Conservation (phyloP, 2,797 vertebrate species). For the Cygnus olor region DNA sequence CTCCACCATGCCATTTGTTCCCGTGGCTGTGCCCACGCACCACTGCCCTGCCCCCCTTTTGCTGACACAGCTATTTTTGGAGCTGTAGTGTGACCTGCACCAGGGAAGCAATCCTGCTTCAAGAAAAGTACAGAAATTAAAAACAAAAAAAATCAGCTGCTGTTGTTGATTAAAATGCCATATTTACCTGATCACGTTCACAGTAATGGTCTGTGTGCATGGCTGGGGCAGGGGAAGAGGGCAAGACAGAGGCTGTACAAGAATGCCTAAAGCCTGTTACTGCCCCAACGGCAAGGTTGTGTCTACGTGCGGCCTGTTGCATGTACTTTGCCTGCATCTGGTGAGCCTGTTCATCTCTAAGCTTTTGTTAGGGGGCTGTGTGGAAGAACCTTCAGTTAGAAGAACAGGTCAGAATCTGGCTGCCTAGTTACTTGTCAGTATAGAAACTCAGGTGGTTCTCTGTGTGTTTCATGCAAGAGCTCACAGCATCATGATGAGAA, state of each 20-base stretch:
- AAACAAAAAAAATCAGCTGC: not conserved
- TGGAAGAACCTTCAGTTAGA: not conserved
- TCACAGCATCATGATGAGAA: not conserved
- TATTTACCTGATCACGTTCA: not conserved
- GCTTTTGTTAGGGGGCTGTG: not conserved
- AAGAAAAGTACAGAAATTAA: not conserved
- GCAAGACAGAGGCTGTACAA: not conserved
- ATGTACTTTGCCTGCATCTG: not conserved
- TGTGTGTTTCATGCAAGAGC: not conserved
- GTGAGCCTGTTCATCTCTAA: not conserved
- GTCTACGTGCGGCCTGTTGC: not conserved
- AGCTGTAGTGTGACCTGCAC: slow-evolving; percentile 8
- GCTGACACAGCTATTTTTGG: not conserved
- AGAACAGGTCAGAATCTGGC: not conserved
- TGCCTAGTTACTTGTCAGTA: not conserved
- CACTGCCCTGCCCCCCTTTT: not conserved
- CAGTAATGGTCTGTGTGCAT: not conserved
- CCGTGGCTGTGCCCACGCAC: not conserved
- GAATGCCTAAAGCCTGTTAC: not conserved
- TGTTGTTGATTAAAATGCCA: not conserved
- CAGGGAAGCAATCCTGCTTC: not conserved
- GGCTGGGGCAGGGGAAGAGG: not conserved
- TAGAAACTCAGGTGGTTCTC: not conserved
- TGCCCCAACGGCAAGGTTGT: not conserved
- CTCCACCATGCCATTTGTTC: not conserved